These are phyloP conservation scores for Dexiosoma caninum DNA, from an alignment of 2,888 invertebrate species.

Conservation along the genomic window DNA sequence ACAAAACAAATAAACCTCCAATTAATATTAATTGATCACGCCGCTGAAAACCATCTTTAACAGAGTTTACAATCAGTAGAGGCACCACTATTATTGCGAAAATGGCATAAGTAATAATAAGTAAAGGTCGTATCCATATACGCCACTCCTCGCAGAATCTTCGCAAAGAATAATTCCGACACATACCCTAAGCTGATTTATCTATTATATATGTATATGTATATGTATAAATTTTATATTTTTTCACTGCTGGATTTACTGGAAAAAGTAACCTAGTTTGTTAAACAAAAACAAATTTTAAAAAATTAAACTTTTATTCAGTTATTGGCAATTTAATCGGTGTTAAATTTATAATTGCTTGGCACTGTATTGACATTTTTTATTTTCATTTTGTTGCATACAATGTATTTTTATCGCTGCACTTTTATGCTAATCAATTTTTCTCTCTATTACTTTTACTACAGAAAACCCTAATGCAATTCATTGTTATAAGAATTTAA, in stretches of 20 bases:
- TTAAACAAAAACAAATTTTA: no score
- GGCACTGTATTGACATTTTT: constrained; percentile 36
- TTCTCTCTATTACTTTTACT: constrained; percentile 44
- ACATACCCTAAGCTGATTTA: constrained; percentile 28
- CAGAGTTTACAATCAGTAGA: constrained; percentile 87
- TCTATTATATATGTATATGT: no score
- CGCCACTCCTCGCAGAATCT: constrained; percentile 82
- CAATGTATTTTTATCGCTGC: constrained; percentile 9
- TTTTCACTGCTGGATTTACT: no score
- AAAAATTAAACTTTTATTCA: not conserved
- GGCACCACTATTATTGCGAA: constrained; percentile 91
- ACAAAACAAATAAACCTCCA: constrained; percentile 93
- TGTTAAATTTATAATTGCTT: constrained; percentile 49
- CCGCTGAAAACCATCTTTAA: constrained; percentile 87
- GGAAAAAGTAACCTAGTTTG: no score
- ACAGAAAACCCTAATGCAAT: constrained; percentile 7
- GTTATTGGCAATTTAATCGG: constrained; percentile 14
- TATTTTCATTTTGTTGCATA: constrained; percentile 32
- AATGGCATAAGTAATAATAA: constrained; percentile 87
- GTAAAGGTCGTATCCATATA: constrained; percentile 92
- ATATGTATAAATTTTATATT: no score
- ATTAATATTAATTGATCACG: constrained; percentile 89
- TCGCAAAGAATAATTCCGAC: constrained; percentile 63
- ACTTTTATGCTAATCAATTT: constrained; percentile 52
- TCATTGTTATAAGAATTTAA: constrained; percentile 28